Base-by-base conservation (phyloP, 2,888 invertebrate genomes). In the Microctonus brassicae region DNA sequence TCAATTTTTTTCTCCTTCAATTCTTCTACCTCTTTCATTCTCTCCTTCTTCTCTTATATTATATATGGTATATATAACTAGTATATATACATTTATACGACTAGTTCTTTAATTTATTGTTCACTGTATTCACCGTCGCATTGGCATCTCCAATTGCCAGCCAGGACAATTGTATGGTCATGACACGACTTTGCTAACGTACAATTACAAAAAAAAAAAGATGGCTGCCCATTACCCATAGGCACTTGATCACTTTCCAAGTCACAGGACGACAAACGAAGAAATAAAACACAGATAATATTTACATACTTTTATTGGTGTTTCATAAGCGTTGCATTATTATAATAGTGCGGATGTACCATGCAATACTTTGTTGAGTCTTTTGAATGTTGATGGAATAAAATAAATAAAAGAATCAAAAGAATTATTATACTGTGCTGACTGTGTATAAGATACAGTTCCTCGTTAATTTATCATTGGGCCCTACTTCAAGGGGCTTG, bases 41-140 rank as follows among this genome's bases (percentile, higher is more conserved):
- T 55, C 68, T 70, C 69, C 66, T 66, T 57, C 68, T 58, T 61
- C 65, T 55, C 11, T 58, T 62, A 63, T 68, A 26, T 61, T 20
- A n/a, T n/a, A n/a, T n/a, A n/a, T n/a, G n/a, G n/a, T n/a, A n/a
- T n/a, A n/a, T n/a, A n/a, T n/a, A n/a, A n/a, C n/a, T n/a, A 26
- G 52, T 34, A 52, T 24, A 53, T 34, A 55, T 20, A 20, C 61
- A 42, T 29, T 26, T 57, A 29, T 20, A 13, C 10, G 24, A 47
- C 22, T 10, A 20, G 17, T 60, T 68, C 13, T 24, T 52, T 52
- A 20, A 24, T 47, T 63, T 26, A 55, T 55, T 55, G 26, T 10
- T 26, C 24, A 0, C 0, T 13, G 11, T 5, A 26, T 26, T 2
- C n/a, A 58, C 17, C 58, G 34, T 20, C n/a, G 13, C 26, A 26